phyloP scores from a whole-genome alignment of 2,113 vertebrate species.

The Falco punctatus region DNA sequence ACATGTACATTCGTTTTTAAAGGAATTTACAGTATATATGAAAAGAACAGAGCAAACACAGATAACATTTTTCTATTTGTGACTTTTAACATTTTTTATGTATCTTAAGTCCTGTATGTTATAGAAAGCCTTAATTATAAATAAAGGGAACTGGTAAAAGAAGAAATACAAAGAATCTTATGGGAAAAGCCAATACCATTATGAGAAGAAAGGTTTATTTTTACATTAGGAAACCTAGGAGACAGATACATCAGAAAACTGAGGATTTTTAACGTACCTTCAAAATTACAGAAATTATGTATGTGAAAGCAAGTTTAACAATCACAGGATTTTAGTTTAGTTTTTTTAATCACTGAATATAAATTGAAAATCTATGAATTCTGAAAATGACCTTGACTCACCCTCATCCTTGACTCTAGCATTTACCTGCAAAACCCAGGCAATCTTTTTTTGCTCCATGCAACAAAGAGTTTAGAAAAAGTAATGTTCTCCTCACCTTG shows the following conservation, averaged over 20 bases:
- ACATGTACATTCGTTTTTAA: background rate
- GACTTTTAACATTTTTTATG: background rate
- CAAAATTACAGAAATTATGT: background rate
- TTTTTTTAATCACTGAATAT: background rate
- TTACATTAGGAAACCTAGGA: background rate
- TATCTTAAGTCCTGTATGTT: background rate
- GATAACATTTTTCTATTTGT: background rate
- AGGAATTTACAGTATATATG: background rate
- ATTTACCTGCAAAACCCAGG: background rate
- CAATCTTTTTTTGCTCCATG: background rate
- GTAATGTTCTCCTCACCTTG: background rate
- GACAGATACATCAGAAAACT: background rate
- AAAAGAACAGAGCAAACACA: background rate
- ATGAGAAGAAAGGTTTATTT: background rate
- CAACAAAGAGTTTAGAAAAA: background rate
- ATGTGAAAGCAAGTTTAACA: background rate
- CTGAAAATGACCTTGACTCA: background rate
- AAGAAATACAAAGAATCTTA: background rate
- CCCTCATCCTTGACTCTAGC: background rate
- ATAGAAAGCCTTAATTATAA: background rate
- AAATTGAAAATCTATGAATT: background rate
- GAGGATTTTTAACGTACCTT: background rate
- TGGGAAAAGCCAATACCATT: background rate
- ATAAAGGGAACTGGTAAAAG: background rate
- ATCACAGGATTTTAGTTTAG: background rate